These are phyloP conservation scores for Prunella strophiata DNA, from an alignment of 2,797 vertebrate genomes.

Conservation along the genomic window DNA sequence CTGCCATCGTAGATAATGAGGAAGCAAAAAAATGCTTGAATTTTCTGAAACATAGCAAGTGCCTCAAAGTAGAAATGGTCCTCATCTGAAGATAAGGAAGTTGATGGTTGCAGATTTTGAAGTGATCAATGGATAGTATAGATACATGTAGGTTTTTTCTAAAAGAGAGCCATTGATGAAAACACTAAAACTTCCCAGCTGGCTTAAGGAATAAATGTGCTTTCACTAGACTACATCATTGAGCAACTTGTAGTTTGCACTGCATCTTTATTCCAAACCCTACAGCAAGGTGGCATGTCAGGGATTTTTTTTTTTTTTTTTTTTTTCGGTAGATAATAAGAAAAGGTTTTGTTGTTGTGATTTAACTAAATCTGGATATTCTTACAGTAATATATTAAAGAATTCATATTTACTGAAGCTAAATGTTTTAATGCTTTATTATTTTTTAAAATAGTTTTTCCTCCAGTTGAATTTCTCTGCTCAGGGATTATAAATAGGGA, in stretches of 20 bases:
- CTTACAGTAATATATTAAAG: background rate
- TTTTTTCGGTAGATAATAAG: background rate
- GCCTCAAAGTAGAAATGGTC: background rate
- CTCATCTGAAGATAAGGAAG: background rate
- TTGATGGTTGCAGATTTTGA: background rate
- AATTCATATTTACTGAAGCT: background rate
- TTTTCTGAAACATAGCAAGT: background rate
- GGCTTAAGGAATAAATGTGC: background rate
- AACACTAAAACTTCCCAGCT: background rate
- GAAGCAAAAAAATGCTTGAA: background rate
- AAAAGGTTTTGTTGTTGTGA: background rate
- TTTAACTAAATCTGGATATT: background rate
- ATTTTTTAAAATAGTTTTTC: background rate
- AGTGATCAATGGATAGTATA: background rate
- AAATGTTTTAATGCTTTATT: background rate
- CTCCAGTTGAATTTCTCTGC: background rate
- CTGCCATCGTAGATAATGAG: background rate
- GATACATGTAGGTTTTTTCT: background rate
- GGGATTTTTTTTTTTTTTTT: background rate
- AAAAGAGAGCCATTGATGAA: background rate
- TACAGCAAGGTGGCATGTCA: background rate
- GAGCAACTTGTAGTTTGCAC: background rate
- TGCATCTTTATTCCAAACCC: background rate
- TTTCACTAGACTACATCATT: background rate
- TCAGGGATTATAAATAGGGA: background rate